Evolutionary conservation across 2,888 invertebrate species (phyloP).

Genomic region (Fissipunctia ypsillon): DNA sequence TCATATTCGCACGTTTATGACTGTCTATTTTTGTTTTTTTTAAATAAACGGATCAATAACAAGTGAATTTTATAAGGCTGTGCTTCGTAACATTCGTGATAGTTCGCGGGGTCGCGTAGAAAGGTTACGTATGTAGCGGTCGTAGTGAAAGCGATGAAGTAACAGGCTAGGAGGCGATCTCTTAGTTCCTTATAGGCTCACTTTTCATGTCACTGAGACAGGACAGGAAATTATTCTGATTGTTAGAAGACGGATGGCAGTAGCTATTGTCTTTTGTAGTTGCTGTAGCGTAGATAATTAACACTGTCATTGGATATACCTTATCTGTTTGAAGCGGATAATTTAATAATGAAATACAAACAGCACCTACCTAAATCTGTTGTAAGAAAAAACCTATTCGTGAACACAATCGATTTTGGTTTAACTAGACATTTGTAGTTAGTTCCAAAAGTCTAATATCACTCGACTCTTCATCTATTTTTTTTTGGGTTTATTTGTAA

Average conservation of each 20-base stretch:
- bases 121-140: constrained; percentile 78
- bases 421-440: not conserved
- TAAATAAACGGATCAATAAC: constrained; percentile 51
- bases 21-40: too few relatives aligned
- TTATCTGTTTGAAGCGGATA: constrained; percentile 28
- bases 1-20: too few relatives aligned
- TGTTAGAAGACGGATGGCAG: constrained; percentile 53
- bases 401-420: constrained; percentile 2
- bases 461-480: not conserved
- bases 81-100: constrained; percentile 75
- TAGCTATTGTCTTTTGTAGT: constrained; percentile 57
- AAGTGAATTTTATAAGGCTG: constrained; percentile 56
- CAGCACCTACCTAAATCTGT: not conserved
- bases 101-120: constrained; percentile 82
- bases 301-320: constrained; percentile 32
- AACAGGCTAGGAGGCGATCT: constrained; percentile 66
- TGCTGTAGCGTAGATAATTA: constrained; percentile 59
- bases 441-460: not conserved
- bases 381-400: constrained; percentile 16
- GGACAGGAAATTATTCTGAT: constrained; percentile 63
- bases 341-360: constrained; percentile 42
- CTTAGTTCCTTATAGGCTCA: constrained; percentile 70
- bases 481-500: not conserved
- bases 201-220: constrained; percentile 61
- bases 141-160: constrained; percentile 79